phyloP scores from a whole-genome alignment of 1,140 invertebrate genomes.

The Drosophila busckii region DNA sequence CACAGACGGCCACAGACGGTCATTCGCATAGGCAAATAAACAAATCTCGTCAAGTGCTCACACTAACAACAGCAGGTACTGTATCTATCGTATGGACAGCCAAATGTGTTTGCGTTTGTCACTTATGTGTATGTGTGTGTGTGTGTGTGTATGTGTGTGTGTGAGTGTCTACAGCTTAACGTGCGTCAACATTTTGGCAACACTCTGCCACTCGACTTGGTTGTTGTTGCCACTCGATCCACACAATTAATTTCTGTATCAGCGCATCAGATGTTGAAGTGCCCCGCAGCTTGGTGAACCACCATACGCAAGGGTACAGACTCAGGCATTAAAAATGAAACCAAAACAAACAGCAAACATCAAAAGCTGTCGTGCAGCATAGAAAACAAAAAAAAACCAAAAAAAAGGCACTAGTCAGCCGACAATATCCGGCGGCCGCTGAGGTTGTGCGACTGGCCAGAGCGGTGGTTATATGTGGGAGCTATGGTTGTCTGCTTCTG shows the following conservation, averaged over 20 bases:
- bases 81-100: slow-evolving; percentile 48
- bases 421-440: slow-evolving; percentile 50
- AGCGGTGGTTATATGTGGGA: background rate
- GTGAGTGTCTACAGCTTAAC: slow-evolving; percentile 46
- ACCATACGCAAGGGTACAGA: slow-evolving; percentile 32
- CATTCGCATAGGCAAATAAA: slow-evolving; percentile 72
- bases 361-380: slow-evolving; percentile 53
- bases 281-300: slow-evolving; percentile 9
- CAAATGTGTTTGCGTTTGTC: slow-evolving; percentile 75
- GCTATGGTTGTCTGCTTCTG: slow-evolving; percentile 33
- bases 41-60: slow-evolving; percentile 70
- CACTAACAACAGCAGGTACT: slow-evolving; percentile 12
- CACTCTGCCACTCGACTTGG: slow-evolving; percentile 40
- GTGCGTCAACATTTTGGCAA: slow-evolving; percentile 70
- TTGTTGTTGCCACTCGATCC: slow-evolving; percentile 66
- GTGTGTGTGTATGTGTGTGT: slow-evolving; percentile 31
- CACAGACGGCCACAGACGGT: slow-evolving; percentile 64
- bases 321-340: slow-evolving; percentile 64
- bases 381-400: slow-evolving; percentile 38
- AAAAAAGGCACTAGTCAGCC: slow-evolving; percentile 23
- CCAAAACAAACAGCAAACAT: slow-evolving; percentile 72
- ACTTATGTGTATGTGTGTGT: slow-evolving; percentile 31
- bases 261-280: slow-evolving; percentile 50
- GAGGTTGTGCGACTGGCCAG: too few species aligned
- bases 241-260: slow-evolving; percentile 75